phyloP scores from a whole-genome alignment of 2,113 vertebrate species.

The Macrotis lagotis region DNA sequence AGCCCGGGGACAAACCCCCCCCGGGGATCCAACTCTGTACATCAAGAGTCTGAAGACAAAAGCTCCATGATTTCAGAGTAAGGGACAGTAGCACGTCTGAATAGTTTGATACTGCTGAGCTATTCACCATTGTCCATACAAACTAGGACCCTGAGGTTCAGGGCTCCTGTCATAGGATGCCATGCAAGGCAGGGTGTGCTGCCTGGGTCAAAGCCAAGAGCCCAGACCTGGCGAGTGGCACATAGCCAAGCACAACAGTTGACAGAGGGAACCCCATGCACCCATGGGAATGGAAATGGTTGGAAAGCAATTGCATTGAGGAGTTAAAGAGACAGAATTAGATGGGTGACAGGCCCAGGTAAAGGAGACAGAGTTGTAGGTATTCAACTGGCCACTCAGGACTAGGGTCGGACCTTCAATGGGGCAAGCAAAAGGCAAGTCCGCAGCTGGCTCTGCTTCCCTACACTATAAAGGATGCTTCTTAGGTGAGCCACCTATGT shows the following conservation, averaged over 20 bases:
- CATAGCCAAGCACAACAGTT: not conserved
- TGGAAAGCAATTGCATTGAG: not conserved
- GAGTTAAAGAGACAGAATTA: not conserved
- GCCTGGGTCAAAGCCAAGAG: not conserved
- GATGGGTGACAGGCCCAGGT: not conserved
- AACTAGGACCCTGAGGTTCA: not conserved
- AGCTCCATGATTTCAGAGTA: not conserved
- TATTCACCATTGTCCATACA: not conserved
- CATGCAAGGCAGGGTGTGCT: not conserved
- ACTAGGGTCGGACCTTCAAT: not conserved
- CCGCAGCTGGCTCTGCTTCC: not conserved
- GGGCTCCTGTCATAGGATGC: constrained; percentile 2
- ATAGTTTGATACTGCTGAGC: not conserved
- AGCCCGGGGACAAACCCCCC: not conserved
- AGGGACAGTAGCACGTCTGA: not conserved
- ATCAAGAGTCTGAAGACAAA: not conserved
- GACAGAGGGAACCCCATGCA: not conserved
- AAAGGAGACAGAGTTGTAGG: not conserved
- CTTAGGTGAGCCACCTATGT: not conserved
- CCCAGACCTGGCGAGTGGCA: not conserved
- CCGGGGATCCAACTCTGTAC: not conserved
- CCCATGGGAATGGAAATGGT: not conserved
- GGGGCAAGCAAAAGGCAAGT: not conserved
- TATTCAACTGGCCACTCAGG: not conserved
- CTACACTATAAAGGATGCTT: not conserved